These are phyloP conservation scores for Drusus annulatus DNA, from an alignment of 1,140 invertebrate genomes.

Conservation along the genomic window DNA sequence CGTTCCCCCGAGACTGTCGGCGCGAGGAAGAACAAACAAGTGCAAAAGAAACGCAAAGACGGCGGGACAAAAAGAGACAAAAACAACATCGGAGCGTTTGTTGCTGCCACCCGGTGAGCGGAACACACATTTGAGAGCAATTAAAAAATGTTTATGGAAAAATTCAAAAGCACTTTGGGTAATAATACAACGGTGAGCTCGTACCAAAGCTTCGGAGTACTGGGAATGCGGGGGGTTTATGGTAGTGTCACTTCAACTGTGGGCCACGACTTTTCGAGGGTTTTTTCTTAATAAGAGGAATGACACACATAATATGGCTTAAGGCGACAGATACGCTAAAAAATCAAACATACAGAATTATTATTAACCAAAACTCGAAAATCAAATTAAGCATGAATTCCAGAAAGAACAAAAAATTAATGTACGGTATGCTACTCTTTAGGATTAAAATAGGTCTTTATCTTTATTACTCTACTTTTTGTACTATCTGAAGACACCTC, in stretches of 20 bases:
- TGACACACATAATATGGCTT: too few relatives aligned
- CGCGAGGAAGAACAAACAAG: conserved; percentile 26
- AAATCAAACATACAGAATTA: too few relatives aligned
- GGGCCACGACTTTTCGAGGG: not conserved
- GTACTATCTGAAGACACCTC: too few relatives aligned
- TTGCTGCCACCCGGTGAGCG: conserved; percentile 15
- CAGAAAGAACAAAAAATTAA: too few relatives aligned
- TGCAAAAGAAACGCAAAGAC: conserved; percentile 16
- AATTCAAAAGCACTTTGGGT: conserved; percentile 53
- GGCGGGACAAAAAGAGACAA: conserved; percentile 15
- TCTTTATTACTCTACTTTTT: too few relatives aligned
- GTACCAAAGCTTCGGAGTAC: conserved; percentile 23
- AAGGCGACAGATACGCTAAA: too few relatives aligned
- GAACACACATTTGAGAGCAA: conserved; percentile 54
- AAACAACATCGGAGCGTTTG: not conserved
- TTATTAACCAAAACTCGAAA: too few relatives aligned
- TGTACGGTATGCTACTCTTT: too few relatives aligned
- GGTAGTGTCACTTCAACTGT: conserved; percentile 3
- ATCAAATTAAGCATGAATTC: too few relatives aligned
- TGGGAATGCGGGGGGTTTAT: conserved; percentile 15
- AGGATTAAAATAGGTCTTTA: too few relatives aligned
- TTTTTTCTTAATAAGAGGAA: too few relatives aligned
- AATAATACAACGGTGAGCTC: conserved; percentile 43
- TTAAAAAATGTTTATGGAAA: conserved; percentile 53
- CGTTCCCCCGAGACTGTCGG: conserved; percentile 5